Evolutionary conservation across 64 coral and sea anemone genomes (phyloP), one percentile per base, ranked within the genome.

Genomic region (Orbicella faveolata): DNA sequence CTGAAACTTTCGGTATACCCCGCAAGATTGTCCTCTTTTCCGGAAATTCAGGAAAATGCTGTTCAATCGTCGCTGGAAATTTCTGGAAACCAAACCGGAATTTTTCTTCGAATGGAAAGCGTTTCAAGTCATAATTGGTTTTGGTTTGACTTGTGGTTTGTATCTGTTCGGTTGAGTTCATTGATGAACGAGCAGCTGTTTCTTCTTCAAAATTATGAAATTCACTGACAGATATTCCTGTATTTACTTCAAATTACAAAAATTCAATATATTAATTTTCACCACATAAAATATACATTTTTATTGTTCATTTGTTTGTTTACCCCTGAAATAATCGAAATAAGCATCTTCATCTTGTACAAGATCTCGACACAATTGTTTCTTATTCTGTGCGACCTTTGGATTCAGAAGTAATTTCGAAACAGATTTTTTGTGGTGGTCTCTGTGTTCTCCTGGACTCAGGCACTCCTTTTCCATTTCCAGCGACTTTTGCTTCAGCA

Each of bases 391-490:
- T 14, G 21, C n/a, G 4, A 70, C n/a, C 15, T 72, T 85, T 85
- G 63, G 65, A 52, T 70, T 85, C 4, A 85, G n/a, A 16, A 72
- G 23, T 52, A 85, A 65, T 52, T 85, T 85, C 2, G 63, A 16
- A n/a, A 72, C 65, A 70, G 65, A 73, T 52, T 15, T 13, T 72
- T 35, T n/a, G 5, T 72, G 67, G 19, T 85, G 37, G 39, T 85
- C 35, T 72, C 15, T 85, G 14, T 90, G 88, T 34, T 90, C 88
- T 37, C 88, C 88, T 34, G 76, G 77, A 2, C 53, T 36, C 16
- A 93, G 57, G 9, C 23, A 83, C 83, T 96, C 95, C 39, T 80
- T 88, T 6, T 61, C 44, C 76, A 84, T 83, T 52, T 79, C 83
- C 8, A 75, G 37, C 9, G 92, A 93, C 13, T 19, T 72, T 52